These are phyloP conservation scores for Phengaris alcon DNA, from an alignment of 2,888 invertebrate genomes.

Conservation along the genomic window DNA sequence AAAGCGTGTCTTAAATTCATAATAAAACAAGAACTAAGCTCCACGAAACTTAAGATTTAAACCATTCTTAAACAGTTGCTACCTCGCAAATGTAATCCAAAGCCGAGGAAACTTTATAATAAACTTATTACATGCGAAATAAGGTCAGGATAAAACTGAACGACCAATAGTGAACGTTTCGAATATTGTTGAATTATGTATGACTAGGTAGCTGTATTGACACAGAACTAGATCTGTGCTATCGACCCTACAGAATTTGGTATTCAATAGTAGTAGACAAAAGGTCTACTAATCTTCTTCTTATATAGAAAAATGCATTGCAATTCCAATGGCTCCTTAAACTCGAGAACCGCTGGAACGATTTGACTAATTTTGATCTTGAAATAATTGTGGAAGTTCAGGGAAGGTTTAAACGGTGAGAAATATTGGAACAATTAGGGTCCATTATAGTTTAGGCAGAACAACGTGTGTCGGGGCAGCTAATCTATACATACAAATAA, in stretches of 20 bases:
- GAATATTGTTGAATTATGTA: neutral
- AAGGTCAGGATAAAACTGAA: neutral
- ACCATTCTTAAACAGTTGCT: conserved; percentile 17
- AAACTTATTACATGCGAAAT: conserved; percentile 21
- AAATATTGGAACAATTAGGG: no score
- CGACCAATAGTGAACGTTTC: neutral
- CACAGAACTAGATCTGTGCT: neutral
- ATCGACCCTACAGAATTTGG: neutral
- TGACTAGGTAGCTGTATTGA: neutral
- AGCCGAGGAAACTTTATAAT: conserved; percentile 9
- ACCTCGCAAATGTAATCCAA: conserved; percentile 24
- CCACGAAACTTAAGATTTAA: conserved; percentile 12
- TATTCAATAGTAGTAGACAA: neutral
- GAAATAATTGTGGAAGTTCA: no score
- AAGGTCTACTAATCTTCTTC: no score
- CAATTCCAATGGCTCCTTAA: no score
- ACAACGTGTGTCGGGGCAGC: no score
- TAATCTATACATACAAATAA: no score
- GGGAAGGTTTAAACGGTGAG: no score
- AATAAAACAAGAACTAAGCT: conserved; percentile 3
- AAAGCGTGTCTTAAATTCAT: conserved; percentile 4
- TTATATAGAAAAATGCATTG: no score
- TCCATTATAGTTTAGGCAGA: no score
- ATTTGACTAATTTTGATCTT: no score
- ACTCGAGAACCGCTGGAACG: no score